Conservation (phyloP, 2,888 invertebrate species). For the Caenorhabditis japonica region DNA sequence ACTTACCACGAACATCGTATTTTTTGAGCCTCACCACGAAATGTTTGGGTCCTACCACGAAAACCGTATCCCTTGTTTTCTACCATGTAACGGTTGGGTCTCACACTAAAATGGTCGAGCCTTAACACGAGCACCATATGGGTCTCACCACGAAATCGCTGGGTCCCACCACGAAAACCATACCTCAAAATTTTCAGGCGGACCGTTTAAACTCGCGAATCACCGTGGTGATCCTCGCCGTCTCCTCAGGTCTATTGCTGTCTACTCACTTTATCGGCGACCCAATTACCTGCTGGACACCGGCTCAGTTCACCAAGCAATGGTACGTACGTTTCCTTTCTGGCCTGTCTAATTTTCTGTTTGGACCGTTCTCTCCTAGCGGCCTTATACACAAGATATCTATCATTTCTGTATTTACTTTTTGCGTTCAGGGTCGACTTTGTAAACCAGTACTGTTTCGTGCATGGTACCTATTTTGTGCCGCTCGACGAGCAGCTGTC, state of each 20-base stretch:
- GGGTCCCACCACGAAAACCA: too few relatives aligned
- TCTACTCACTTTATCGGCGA: constrained; percentile 75
- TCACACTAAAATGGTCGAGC: too few relatives aligned
- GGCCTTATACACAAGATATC: too few relatives aligned
- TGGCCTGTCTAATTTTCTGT: neutral
- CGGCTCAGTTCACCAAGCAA: constrained; percentile 73
- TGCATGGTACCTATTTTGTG: constrained; percentile 76
- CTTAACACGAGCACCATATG: too few relatives aligned
- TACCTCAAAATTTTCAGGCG: constrained; percentile 72
- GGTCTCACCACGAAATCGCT: too few relatives aligned
- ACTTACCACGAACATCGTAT: too few relatives aligned
- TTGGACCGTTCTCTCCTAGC: too few relatives aligned
- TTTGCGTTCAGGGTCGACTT: constrained; percentile 64
- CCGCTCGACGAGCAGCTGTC: constrained; percentile 67
- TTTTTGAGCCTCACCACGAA: too few relatives aligned
- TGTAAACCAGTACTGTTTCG: constrained; percentile 76
- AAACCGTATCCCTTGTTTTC: too few relatives aligned
- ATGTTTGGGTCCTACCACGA: too few relatives aligned
- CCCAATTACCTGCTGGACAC: constrained; percentile 76
- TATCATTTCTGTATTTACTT: too few relatives aligned
- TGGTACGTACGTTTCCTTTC: constrained; percentile 55
- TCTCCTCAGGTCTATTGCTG: constrained; percentile 70
- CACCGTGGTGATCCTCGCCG: constrained; percentile 71
- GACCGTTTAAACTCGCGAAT: constrained; percentile 73
- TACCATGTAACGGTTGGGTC: too few relatives aligned